These are phyloP conservation scores for Drosophila guanche DNA, from an alignment of 1,140 invertebrate species.

Conservation along the genomic window DNA sequence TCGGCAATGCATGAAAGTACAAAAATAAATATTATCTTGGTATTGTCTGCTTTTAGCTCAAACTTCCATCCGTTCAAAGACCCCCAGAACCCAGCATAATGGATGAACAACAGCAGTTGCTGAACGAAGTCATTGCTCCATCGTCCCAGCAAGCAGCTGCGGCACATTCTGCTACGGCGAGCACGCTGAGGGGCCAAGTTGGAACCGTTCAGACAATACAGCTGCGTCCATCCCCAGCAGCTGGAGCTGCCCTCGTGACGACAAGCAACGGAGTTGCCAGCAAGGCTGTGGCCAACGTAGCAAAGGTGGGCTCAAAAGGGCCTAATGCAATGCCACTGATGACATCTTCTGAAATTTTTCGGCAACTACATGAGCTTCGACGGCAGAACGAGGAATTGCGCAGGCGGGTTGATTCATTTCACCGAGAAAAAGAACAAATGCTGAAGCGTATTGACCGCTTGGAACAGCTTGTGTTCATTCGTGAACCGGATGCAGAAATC, in stretches of 20 bases:
- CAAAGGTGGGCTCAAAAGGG: conserved; percentile 29
- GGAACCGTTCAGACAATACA: conserved; percentile 71
- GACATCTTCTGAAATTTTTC: conserved; percentile 72
- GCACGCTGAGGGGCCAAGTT: conserved; percentile 58
- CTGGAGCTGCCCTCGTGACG: conserved; percentile 14
- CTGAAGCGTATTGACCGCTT: conserved; percentile 66
- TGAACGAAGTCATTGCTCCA: conserved; percentile 20
- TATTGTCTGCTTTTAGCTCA: conserved; percentile 35
- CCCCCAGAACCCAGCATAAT: conserved; percentile 8
- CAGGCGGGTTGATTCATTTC: conserved; percentile 50
- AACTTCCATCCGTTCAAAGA: conserved; percentile 45
- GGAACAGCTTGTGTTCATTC: conserved; percentile 66
- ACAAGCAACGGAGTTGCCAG: conserved; percentile 47
- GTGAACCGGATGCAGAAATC: conserved; percentile 54
- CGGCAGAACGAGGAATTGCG: conserved; percentile 76
- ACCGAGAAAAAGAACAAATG: conserved; percentile 71
- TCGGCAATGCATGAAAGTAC: too few relatives aligned
- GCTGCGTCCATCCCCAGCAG: conserved; percentile 48
- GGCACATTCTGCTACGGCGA: conserved; percentile 30
- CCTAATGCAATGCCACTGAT: conserved; percentile 71
- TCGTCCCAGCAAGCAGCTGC: background rate
- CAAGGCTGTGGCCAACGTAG: conserved; percentile 25
- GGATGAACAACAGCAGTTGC: conserved; percentile 49
- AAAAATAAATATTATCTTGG: background rate
- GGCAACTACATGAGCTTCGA: conserved; percentile 72